A percentile compares a stretch with the other conserved stretches of the same genome.
phyloP scores from a whole-genome alignment of 2,888 invertebrate genomes.

The Eilema depressum region DNA sequence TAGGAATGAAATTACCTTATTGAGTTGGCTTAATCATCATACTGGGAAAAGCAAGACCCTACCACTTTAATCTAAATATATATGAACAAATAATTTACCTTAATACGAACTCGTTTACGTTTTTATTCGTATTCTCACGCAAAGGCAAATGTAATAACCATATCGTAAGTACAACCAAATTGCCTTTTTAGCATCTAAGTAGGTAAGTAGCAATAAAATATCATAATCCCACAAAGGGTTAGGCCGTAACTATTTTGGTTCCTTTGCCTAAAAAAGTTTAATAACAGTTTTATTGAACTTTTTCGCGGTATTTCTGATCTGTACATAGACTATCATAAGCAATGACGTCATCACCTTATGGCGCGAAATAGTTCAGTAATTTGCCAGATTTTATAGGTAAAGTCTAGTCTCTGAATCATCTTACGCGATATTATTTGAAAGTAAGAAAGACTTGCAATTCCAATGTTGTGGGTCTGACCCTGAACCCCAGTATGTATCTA shows the following conservation, averaged over 20 bases:
- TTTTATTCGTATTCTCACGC: constrained; percentile 13
- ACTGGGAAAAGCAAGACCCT: background rate
- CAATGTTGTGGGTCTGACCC: too few species aligned
- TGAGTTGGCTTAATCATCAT: background rate
- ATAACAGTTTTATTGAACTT: constrained; percentile 5
- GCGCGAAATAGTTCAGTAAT: background rate
- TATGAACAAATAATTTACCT: constrained; percentile 1
- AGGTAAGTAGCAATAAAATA: constrained; percentile 30
- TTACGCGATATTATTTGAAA: too few species aligned
- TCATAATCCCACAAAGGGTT: constrained; percentile 29
- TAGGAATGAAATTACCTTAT: background rate
- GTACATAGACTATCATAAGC: background rate
- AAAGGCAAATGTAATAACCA: constrained; percentile 16
- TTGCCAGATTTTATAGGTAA: too few species aligned
- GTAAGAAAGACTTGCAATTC: too few species aligned
- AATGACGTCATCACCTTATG: constrained; percentile 14
- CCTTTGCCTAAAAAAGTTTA: constrained; percentile 17
- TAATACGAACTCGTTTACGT: constrained; percentile 12
- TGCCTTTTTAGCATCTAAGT: constrained; percentile 20
- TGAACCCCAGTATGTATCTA: too few species aligned
- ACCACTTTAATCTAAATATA: constrained; percentile 9
- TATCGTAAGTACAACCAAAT: constrained; percentile 20
- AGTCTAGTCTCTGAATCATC: too few species aligned
- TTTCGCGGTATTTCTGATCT: background rate
- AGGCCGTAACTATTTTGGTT: constrained; percentile 27